Base-by-base conservation (phyloP, 2,888 invertebrate species). In the Aromia moschata region DNA sequence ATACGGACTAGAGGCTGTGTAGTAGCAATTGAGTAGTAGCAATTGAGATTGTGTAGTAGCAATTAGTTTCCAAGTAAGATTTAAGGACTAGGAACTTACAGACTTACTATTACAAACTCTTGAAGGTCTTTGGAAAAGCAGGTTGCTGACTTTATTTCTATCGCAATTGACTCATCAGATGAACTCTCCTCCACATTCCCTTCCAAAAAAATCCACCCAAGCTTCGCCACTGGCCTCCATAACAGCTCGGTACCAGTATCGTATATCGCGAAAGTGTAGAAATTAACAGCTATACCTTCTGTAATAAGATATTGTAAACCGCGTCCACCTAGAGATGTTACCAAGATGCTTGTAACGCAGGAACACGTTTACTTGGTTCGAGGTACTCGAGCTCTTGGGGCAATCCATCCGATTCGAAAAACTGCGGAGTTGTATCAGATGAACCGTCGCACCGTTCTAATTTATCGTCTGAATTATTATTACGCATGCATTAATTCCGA, bases 251-350 rank as follows among this genome's bases (percentile, higher is more conserved):
- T 56, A 49, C 62, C 59, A 57, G 63, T 58, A 62, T 67, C 67
- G 64, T 70, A 65, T 70, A 67, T 70, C 69, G 69, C 67, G 63
- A 64, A 72, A 72, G 72, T 72, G 73, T 70, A 70, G 71, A 76
- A 75, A 75, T 75, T 74, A 74, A 75, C 75, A 74, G 72, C 73
- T 62, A 56, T 69, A 68, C 72, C 70, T 71, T 68, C 67, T 68
- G 74, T 76, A 76, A 77, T 75, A 75, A 75, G 74, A 77, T 77
- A 77, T 72, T 72, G 74, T 71, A 65, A 64, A 69, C 62, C 64
- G 67, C 59, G 67, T 64, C 66, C 67, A 60, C 66, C 68, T 62
- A 63, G 68, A 70, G 70, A 70, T 69, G 68, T 67, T 70, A 69
- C 68, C 60, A 60, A 68, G 65, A 64, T 70, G 65, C 67, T 67